Percentiles rank a stretch among this genome's conserved stretches.
Evolutionary conservation across 2,888 invertebrate species (phyloP).

Genomic region (Halocaridina rubra): DNA sequence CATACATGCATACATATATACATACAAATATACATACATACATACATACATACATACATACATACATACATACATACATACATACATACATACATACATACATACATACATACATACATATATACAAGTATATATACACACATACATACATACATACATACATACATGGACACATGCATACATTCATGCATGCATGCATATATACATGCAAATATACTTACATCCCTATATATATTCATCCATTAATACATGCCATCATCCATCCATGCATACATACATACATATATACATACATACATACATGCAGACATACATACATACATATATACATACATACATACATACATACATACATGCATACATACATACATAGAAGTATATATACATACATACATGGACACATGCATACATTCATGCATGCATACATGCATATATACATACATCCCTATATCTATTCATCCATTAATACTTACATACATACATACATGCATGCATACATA

Average conservation of each 20-base stretch:
- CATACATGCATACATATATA: not conserved
- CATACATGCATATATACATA: slow-evolving; percentile 7
- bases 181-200: not conserved
- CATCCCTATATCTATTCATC: too few species aligned
- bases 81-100: too few species aligned
- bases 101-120: too few species aligned
- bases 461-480: not conserved
- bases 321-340: not conserved
- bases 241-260: too few species aligned
- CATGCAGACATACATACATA: too few species aligned
- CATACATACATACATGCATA: not conserved
- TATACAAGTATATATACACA: too few species aligned
- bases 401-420: not conserved
- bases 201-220: not conserved
- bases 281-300: not conserved
- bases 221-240: too few species aligned
- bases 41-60: not conserved
- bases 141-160: not conserved
- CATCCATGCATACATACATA: not conserved
- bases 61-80: not conserved
- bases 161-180: not conserved
- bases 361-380: not conserved
- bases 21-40: not conserved
- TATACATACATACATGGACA: not conserved
- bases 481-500: too few species aligned